Evolutionary conservation across 2,888 invertebrate species (phyloP).

Genomic region (Lasioglossum figueresi): DNA sequence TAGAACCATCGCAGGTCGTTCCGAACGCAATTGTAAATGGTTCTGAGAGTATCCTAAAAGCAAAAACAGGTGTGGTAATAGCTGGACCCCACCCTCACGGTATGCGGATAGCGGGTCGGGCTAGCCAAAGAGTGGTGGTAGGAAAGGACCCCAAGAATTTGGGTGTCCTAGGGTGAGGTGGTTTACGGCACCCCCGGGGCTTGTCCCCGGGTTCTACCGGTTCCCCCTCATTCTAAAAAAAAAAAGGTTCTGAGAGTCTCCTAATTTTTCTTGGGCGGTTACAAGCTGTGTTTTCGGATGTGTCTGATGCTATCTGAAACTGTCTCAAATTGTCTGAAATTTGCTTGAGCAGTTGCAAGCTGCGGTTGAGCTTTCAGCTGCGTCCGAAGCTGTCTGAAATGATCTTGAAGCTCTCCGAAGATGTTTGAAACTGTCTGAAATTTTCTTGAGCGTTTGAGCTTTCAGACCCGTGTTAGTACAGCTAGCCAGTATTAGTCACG

Average conservation of each 20-base stretch:
- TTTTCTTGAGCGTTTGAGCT: background rate
- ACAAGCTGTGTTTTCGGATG: background rate
- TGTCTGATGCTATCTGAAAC: background rate
- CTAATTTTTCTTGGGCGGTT: background rate
- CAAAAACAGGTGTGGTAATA: too few species aligned
- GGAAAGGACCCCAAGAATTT: too few species aligned
- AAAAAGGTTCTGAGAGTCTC: background rate
- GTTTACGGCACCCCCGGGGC: too few species aligned
- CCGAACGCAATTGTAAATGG: background rate
- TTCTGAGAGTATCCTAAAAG: background rate
- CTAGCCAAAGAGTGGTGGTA: too few species aligned
- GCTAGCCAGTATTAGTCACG: background rate
- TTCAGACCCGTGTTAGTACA: background rate
- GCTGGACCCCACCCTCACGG: too few species aligned
- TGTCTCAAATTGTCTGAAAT: background rate
- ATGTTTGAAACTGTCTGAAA: background rate
- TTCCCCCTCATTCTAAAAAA: too few species aligned
- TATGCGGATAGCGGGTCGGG: too few species aligned
- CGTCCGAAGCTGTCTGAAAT: too few species aligned
- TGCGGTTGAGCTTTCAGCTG: too few species aligned
- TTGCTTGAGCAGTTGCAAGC: fast-evolving
- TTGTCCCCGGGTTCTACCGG: too few species aligned
- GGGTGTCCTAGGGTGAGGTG: too few species aligned
- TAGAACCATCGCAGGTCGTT: background rate
- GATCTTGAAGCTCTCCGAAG: too few species aligned